Percentiles rank a stretch among this genome's conserved stretches.
Evolutionary conservation across 2,113 vertebrate genomes (phyloP).

Genomic region (Falco punctatus): DNA sequence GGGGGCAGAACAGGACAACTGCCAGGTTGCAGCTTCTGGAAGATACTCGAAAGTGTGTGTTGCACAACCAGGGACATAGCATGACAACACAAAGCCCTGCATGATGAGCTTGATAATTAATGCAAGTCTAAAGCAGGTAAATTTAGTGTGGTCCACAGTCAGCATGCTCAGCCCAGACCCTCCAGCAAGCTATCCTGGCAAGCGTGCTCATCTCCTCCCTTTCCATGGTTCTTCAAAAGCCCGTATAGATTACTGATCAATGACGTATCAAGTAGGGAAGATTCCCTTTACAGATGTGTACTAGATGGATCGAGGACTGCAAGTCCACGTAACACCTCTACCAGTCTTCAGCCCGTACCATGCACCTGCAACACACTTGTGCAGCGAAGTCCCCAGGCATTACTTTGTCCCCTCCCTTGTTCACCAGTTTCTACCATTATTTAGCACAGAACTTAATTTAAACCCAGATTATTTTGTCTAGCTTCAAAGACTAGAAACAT

Average conservation of each 20-base stretch:
- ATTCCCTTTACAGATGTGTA: fast-evolving
- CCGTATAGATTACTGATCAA: fast-evolving
- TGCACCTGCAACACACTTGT: fast-evolving
- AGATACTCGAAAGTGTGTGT: not conserved
- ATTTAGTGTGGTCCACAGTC: conserved; percentile 29
- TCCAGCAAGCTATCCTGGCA: not conserved
- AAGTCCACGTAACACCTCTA: not conserved
- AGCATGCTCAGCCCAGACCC: not conserved
- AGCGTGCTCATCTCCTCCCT: fast-evolving
- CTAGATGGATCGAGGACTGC: fast-evolving
- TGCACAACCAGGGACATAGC: conserved; percentile 33
- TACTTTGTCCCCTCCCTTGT: no score
- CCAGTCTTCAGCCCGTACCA: not conserved
- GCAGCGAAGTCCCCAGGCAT: not conserved
- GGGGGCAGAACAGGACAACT: not conserved
- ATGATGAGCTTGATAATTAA: not conserved
- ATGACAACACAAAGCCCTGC: conserved; percentile 46
- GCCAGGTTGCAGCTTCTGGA: not conserved
- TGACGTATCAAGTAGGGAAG: fast-evolving
- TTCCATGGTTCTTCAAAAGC: not conserved
- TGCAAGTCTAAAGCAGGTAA: conserved; percentile 47
- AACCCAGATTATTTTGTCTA: not conserved
- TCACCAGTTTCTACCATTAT: not conserved
- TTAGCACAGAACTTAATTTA: not conserved
- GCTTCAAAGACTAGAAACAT: not conserved